These are phyloP conservation scores for Bubalus kerabau DNA, from an alignment of 2,113 vertebrate genomes.

Conservation along the genomic window DNA sequence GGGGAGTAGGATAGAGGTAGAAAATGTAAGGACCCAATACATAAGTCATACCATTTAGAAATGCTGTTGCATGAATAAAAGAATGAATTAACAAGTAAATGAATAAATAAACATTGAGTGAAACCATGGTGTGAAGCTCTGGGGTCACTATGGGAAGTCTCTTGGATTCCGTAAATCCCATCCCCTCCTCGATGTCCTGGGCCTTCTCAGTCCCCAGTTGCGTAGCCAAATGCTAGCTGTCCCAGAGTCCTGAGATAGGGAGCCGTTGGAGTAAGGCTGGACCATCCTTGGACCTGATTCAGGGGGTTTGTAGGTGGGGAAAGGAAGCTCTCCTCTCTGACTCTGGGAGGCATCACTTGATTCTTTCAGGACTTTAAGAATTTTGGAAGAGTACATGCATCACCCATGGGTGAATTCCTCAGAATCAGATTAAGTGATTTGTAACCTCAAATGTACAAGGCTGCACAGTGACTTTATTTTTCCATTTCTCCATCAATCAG, in stretches of 20 bases:
- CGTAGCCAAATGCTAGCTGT: not conserved
- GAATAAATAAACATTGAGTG: not conserved
- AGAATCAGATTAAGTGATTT: not conserved
- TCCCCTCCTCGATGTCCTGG: not conserved
- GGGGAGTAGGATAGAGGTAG: not conserved
- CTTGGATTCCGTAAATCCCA: not conserved
- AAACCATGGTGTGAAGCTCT: not conserved
- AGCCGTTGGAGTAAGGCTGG: not conserved
- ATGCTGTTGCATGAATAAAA: not conserved
- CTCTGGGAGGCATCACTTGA: not conserved
- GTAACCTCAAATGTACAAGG: not conserved
- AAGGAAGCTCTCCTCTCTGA: not conserved
- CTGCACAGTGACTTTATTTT: not conserved
- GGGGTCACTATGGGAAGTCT: not conserved
- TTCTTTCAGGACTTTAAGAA: not conserved
- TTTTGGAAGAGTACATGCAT: not conserved
- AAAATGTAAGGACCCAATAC: not conserved
- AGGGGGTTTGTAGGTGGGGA: rapidly evolving
- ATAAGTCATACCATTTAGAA: not conserved
- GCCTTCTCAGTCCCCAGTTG: not conserved
- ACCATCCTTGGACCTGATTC: not conserved
- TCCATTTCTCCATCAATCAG: not conserved
- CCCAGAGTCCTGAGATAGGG: not conserved
- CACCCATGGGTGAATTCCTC: not conserved
- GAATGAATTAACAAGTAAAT: not conserved